phyloP scores from a whole-genome alignment of 2,888 invertebrate species.

The Pediacus dermestoides region DNA sequence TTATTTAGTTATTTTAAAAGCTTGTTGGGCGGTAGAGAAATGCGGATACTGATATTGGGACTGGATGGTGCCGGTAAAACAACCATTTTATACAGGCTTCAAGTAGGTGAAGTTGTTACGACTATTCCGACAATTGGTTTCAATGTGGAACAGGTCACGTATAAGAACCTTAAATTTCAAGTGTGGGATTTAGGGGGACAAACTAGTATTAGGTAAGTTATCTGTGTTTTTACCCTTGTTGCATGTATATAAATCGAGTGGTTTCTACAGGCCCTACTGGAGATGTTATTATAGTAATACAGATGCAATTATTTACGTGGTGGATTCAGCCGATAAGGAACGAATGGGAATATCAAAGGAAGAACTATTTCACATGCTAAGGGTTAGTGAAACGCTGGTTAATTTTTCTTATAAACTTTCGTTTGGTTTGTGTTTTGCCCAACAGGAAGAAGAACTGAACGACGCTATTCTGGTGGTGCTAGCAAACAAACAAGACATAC shows the following conservation, averaged over 20 bases:
- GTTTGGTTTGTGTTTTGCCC: slow-evolving; percentile 10
- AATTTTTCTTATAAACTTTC: slow-evolving; percentile 5
- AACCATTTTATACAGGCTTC: slow-evolving; percentile 94
- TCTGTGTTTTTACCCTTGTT: background rate
- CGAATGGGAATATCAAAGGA: slow-evolving; percentile 99
- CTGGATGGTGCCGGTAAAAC: slow-evolving; percentile 99
- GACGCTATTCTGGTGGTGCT: slow-evolving; percentile 94
- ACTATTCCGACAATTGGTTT: slow-evolving; percentile 98
- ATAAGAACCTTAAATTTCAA: slow-evolving; percentile 99
- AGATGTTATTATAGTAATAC: slow-evolving; percentile 99
- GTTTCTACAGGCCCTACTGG: slow-evolving; percentile 89
- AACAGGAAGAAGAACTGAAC: slow-evolving; percentile 93
- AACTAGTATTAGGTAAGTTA: slow-evolving; percentile 87
- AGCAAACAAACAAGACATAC: slow-evolving; percentile 99
- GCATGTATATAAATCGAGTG: background rate
- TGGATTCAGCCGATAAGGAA: slow-evolving; percentile 98
- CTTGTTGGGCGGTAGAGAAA: slow-evolving; percentile 93
- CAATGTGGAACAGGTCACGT: slow-evolving; percentile 98
- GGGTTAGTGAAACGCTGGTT: slow-evolving; percentile 60
- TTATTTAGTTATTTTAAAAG: slow-evolving; percentile 95
- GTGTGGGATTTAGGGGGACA: slow-evolving; percentile 99
- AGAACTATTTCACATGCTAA: slow-evolving; percentile 93
- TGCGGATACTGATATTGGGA: slow-evolving; percentile 96
- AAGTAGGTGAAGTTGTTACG: slow-evolving; percentile 98
- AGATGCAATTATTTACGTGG: slow-evolving; percentile 99